Evolutionary conservation across 1,140 invertebrate genomes (phyloP).

Genomic region (Leptinotarsa defecta): DNA sequence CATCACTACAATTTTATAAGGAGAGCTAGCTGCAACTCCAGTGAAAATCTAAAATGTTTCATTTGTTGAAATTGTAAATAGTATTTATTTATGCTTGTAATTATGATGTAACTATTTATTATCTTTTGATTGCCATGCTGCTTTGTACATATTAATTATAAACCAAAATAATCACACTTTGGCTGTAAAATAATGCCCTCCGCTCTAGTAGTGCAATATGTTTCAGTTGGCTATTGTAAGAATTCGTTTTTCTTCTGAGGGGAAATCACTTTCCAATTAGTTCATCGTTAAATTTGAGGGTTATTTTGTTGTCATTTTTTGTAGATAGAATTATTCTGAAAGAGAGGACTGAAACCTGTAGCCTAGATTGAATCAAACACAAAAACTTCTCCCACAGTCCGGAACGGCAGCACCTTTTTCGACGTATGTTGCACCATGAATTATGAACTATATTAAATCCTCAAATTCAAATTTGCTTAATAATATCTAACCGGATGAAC

Average conservation of each 20-base stretch:
- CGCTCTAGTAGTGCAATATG: conserved; percentile 28
- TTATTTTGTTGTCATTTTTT: no score
- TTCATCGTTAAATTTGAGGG: no score
- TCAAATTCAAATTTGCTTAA: no score
- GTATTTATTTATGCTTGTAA: background rate
- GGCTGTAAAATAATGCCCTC: conserved; percentile 31
- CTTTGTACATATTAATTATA: conserved; percentile 15
- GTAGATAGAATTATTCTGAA: no score
- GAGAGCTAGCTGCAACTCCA: background rate
- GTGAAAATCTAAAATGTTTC: background rate
- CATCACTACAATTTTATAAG: background rate
- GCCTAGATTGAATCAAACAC: no score
- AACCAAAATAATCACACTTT: conserved; percentile 21
- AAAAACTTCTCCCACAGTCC: no score
- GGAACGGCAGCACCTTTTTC: no score
- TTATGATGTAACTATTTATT: conserved; percentile 24
- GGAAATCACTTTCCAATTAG: no score
- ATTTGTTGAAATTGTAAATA: conserved; percentile 1
- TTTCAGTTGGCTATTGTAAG: conserved; percentile 3
- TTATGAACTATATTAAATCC: no score
- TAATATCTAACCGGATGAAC: no score
- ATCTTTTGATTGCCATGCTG: conserved; percentile 19
- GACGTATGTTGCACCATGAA: no score
- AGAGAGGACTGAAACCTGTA: no score
- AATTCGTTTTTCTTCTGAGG: background rate